These are phyloP conservation scores for Enteromius anoplus DNA, from an alignment of 2,797 vertebrate species.

Conservation along the genomic window DNA sequence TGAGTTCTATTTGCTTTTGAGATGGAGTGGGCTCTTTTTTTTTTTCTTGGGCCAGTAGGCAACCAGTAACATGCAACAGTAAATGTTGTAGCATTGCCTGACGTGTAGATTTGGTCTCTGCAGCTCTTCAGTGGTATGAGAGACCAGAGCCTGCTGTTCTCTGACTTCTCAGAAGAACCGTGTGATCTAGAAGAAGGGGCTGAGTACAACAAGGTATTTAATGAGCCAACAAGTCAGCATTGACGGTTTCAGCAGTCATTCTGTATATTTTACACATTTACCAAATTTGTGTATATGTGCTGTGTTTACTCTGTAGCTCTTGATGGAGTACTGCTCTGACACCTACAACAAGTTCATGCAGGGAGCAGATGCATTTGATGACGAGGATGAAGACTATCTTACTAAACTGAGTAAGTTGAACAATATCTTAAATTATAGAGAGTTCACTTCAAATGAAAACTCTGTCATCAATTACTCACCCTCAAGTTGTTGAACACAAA, in stretches of 20 bases:
- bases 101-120: neutral
- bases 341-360: conserved; percentile 92
- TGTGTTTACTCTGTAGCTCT: conserved; percentile 76
- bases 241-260: neutral
- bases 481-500: neutral
- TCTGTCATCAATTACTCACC: neutral
- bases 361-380: conserved; percentile 87
- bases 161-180: conserved; percentile 80
- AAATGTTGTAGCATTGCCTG: neutral
- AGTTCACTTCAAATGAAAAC: neutral
- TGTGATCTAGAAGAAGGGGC: conserved; percentile 84
- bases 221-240: neutral
- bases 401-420: conserved; percentile 84
- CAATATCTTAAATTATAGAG: neutral
- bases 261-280: neutral
- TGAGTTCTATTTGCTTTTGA: no score
- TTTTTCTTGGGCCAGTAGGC: no score
- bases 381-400: conserved; percentile 80
- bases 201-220: conserved; percentile 86
- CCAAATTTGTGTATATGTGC: neutral
- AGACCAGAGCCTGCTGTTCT: conserved; percentile 82
- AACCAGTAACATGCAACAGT: neutral
- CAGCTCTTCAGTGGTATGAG: conserved; percentile 72
- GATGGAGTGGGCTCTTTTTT: no score
- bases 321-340: conserved; percentile 84